These are phyloP conservation scores for Danaus melanippus DNA, from an alignment of 1,140 invertebrate species.

Conservation along the genomic window DNA sequence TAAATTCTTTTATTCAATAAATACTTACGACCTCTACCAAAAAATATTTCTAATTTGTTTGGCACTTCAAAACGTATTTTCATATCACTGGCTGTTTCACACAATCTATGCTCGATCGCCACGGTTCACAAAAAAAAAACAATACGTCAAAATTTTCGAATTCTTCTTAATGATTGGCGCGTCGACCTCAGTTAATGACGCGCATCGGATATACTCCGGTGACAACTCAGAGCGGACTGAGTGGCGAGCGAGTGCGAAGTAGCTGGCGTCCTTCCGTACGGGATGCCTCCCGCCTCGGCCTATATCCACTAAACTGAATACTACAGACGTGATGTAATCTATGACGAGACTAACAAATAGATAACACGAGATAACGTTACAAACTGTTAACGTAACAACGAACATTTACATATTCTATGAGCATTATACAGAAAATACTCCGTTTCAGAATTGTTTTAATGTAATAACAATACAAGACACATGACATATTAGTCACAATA, in stretches of 20 bases:
- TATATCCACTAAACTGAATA: slow-evolving; percentile 42
- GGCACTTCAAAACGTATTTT: slow-evolving; percentile 67
- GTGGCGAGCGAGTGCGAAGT: slow-evolving; percentile 10
- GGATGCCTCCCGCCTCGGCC: slow-evolving; percentile 63
- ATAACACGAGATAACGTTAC: slow-evolving; percentile 45
- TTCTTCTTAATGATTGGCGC: slow-evolving; percentile 29
- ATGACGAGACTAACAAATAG: slow-evolving; percentile 47
- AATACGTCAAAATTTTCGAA: slow-evolving; percentile 31
- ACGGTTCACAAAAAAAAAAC: slow-evolving; percentile 15
- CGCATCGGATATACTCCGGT: slow-evolving; percentile 50
- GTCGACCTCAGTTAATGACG: slow-evolving; percentile 34
- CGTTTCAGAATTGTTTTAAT: too few species aligned
- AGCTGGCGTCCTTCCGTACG: slow-evolving; percentile 49
- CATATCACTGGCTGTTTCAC: slow-evolving; percentile 47
- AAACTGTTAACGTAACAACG: neutral
- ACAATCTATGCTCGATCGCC: slow-evolving; percentile 9
- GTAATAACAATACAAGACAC: too few species aligned
- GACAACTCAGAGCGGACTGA: slow-evolving; percentile 57
- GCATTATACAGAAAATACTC: too few species aligned
- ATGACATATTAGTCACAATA: too few species aligned
- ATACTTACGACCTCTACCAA: slow-evolving; percentile 47
- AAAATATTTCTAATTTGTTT: slow-evolving; percentile 65
- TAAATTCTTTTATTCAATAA: too few species aligned
- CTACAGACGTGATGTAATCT: slow-evolving; percentile 55
- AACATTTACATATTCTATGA: too few species aligned